These are phyloP conservation scores for Drosophila sechellia DNA, from an alignment of 1,140 invertebrate species.

Conservation along the genomic window DNA sequence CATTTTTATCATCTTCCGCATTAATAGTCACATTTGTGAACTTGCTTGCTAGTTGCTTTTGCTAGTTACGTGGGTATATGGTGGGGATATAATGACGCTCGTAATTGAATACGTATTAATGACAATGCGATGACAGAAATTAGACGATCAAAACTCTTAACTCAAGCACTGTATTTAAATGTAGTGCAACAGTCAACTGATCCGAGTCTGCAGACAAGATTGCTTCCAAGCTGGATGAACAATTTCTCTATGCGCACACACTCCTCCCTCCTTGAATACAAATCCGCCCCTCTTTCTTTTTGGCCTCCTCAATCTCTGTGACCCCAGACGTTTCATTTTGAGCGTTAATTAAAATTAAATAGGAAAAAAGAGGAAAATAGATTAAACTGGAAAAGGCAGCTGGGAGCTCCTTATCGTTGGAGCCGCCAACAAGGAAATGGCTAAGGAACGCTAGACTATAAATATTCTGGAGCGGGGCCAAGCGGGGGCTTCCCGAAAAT, in stretches of 20 bases:
- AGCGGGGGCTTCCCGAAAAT: slow-evolving; percentile 15
- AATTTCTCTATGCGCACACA: slow-evolving; percentile 12
- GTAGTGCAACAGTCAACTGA: background rate
- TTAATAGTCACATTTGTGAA: background rate
- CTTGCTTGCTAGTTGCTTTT: background rate
- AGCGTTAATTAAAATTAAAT: slow-evolving; percentile 75
- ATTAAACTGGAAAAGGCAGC: slow-evolving; percentile 46
- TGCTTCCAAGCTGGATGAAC: slow-evolving; percentile 11
- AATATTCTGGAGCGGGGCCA: slow-evolving; percentile 5
- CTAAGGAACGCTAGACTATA: background rate
- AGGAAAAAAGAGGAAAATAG: slow-evolving; percentile 45
- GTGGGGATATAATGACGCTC: background rate
- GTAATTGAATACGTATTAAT: background rate
- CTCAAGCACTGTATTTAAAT: background rate
- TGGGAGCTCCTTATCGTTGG: slow-evolving; percentile 35
- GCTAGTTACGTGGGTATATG: slow-evolving; percentile 1
- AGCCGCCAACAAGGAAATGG: background rate
- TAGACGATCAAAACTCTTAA: too few relatives aligned
- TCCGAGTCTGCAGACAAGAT: slow-evolving; percentile 18
- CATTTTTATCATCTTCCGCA: background rate
- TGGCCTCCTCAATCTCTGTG: slow-evolving; percentile 1
- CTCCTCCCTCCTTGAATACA: background rate
- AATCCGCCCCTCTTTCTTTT: background rate
- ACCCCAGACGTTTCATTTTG: slow-evolving; percentile 39
- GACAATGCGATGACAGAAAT: background rate